These are phyloP conservation scores for Theristicus caerulescens DNA, from an alignment of 2,113 vertebrate genomes.

Conservation along the genomic window DNA sequence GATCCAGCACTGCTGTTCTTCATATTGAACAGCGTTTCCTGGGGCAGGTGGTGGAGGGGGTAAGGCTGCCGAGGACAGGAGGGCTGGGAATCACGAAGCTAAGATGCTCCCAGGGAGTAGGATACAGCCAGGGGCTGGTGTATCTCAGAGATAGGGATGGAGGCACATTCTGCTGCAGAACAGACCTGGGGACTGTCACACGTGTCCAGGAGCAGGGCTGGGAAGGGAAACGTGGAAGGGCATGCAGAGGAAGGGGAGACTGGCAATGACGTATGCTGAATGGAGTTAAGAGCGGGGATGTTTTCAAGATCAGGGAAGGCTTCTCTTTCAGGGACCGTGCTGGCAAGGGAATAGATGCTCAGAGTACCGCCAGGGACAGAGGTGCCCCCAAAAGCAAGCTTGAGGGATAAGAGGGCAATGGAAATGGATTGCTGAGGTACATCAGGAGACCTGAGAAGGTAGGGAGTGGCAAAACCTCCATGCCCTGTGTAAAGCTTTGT, in stretches of 20 bases:
- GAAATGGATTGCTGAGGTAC: not conserved
- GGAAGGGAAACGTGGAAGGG: not conserved
- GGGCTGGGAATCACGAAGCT: not conserved
- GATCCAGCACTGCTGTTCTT: not conserved
- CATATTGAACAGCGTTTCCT: not conserved
- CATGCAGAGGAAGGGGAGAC: not conserved
- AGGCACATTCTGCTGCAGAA: not conserved
- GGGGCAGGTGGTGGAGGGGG: not conserved
- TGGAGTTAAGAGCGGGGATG: not conserved
- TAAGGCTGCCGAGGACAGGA: not conserved
- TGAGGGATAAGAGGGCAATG: not conserved
- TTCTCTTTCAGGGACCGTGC: not conserved
- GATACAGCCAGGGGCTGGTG: not conserved
- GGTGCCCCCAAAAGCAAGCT: not conserved
- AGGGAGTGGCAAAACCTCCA: not conserved
- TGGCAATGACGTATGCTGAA: rapidly evolving
- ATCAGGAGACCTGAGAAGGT: not conserved
- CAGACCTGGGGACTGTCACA: not conserved
- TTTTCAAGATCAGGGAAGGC: not conserved
- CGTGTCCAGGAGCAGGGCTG: not conserved
- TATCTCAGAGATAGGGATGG: not conserved
- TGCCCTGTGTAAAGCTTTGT: not conserved
- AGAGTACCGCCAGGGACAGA: not conserved
- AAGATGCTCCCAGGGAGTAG: not conserved
- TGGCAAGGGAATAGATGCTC: not conserved